phyloP scores from a whole-genome alignment of 2,113 vertebrate species.

The Sceloporus undulatus region DNA sequence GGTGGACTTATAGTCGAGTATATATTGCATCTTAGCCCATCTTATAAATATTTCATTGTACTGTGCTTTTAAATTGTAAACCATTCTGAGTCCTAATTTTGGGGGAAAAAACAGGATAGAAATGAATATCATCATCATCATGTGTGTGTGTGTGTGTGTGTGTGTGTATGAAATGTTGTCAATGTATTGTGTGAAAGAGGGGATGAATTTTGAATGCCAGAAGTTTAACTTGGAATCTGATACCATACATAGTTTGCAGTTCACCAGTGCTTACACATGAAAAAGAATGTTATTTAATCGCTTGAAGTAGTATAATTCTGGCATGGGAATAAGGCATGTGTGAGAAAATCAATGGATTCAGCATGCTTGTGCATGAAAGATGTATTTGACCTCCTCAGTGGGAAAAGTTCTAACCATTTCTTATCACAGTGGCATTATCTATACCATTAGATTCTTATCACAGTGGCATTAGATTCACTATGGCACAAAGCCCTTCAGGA shows the following conservation, averaged over 20 bases:
- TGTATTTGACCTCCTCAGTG: neutral
- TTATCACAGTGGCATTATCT: neutral
- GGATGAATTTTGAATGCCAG: neutral
- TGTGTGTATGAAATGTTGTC: no score
- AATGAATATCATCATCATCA: no score
- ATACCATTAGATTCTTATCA: neutral
- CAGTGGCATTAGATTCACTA: neutral
- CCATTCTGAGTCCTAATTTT: no score
- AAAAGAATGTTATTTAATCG: neutral
- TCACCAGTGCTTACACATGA: neutral
- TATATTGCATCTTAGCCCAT: no score
- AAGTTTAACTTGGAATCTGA: neutral
- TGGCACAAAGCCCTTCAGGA: no score
- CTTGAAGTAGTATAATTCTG: neutral
- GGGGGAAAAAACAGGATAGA: no score
- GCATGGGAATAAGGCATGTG: neutral
- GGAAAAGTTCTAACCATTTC: neutral
- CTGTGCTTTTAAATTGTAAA: no score
- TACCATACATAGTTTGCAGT: neutral
- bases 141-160: no score
- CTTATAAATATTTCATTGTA: no score
- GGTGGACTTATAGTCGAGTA: no score
- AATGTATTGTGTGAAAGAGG: neutral
- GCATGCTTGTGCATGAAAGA: neutral
- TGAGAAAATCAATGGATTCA: neutral